Evolutionary conservation across 1,140 invertebrate species (phyloP), one percentile per base, ranked within the genome.

Genomic region (Manduca sexta): DNA sequence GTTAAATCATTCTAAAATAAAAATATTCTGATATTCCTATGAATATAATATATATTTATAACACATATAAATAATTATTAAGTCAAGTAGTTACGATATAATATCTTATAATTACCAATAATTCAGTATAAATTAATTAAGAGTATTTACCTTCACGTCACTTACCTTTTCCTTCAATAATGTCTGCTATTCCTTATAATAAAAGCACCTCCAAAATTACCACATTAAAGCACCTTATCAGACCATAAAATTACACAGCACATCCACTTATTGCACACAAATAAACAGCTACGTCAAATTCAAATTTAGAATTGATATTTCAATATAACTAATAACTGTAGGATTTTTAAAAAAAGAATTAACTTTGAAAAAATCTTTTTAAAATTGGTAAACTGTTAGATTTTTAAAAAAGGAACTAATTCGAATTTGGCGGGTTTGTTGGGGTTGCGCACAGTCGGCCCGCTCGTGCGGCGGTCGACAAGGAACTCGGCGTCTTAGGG

Each of bases 401-500:
- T 18, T 26, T 41, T 41, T 21, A 2, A 4, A 2, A 14, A 35
- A 6, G 12, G 34, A 35, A 12, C 13, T 43, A 54, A 54, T 64
- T 73, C 52, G 48, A 73, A 71, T 69, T 76, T 74, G 68, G 68
- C 70, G 70, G 62, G 67, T 45, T 51, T 40, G 16, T 26, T 30
- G 30, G 46, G 52, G 21, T 53, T 31, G 21, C 35, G 41, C 34
- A 34, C 54, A 60, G 49, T 54, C 66, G 69, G 64, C 74, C 72
- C 76, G 69, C 70, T 56, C 74, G 66, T 60, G 64, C 73, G 67
- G 63, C 76, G 71, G 73, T 76, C 77, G 64, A 52, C 59, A 80
- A 84, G 76, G 69, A 84, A 84, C 80, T 84, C 68, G 47, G 45
- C 72, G 73, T 80, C 76, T 80, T 84, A 58, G 64, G 75, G 75